Base-by-base conservation (phyloP, 1,140 invertebrate species). In the Patella vulgata region DNA sequence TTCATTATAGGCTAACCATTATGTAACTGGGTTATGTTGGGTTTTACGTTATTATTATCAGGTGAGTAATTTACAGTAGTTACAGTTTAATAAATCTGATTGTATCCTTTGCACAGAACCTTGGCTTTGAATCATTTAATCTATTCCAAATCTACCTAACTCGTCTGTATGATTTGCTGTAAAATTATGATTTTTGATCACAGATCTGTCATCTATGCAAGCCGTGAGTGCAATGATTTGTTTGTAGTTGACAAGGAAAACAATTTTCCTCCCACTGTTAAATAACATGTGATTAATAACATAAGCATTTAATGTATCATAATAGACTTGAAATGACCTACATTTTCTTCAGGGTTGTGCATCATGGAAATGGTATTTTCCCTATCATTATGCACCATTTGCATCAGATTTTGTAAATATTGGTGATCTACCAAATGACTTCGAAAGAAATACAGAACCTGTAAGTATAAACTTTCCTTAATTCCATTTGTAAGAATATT, bases 321-420 rank as follows among this genome's bases (percentile, higher is more conserved):
- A n/a, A n/a, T n/a, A n/a, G n/a, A n/a, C n/a, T n/a, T n/a, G n/a
- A n/a, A n/a, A n/a, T n/a, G n/a, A n/a, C n/a, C n/a, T n/a, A n/a
- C n/a, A n/a, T n/a, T n/a, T n/a, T 30, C 50, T 55, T 47, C 73
- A 90, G 89, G 98, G 98, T 44, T 99, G 97, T 86, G 92, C 95
- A 23, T 98, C 95, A 2, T 99, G 98, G 98, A 95, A 97, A 84
- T 99, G 98, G 98, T 99, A 98, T 86, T 99, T 96, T 85, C 98
- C 98, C 0, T 99, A 97, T 83, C 97, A 99, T 85, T 99, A 99
- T 88, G 97, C 98, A 2, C 97, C 97, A n/a, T 99, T 99, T 87
- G 97, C 98, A 4, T 98, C 96, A 2, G 97, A 99, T 86, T 99
- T 99, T 85, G 88, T 95, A 25, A 94, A 98, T 78, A 93, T 99